Base-by-base conservation (phyloP, 2,113 vertebrate species). In the Pygathrix nemaeus region DNA sequence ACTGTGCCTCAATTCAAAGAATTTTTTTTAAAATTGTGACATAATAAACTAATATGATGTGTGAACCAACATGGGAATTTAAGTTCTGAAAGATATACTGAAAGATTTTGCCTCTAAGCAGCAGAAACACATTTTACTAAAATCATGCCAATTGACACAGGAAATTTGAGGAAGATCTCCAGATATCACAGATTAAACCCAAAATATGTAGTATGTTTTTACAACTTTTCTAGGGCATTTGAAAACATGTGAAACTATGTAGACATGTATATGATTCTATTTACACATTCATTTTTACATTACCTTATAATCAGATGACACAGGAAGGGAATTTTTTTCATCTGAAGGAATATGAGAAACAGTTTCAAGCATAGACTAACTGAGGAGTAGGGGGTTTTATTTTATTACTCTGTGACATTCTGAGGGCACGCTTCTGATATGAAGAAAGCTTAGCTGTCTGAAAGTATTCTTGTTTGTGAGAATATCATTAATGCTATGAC, bases 181-280 rank as follows among this genome's bases (percentile, higher is more conserved):
- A 97, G 91, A 66, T 86, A 91, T 72, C 76, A 88, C 88, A 93
- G 82, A 88, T 93, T 93, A 94, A 84, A 96, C 93, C 78, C 80
- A 66, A 95, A 94, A 97, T 45, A 48, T 59, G 3, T 92, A 45
- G 40, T 76, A 55, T 80, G 75, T 95, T 96, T 96, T 94, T 93
- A 68, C 88, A 90, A 80, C 84, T 92, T 96, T 92, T 40, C 52
- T 52, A 55, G 68, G 92, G 45, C 87, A 96, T 86, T 96, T 93
- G 80, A 93, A 98, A 97, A 95, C 68, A 92, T 52, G 81, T 0
- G 6, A 92, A 95, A 50, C 35, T 20, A 76, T 92, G 40, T 35
- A 93, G 90, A 70, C 68, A 82, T 96, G 86, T 86, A 95, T 96
- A 81, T 64, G 35, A 91, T 79, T 82, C 83, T 85, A 50, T 79